Evolutionary conservation across 2,888 invertebrate species (phyloP).

Genomic region (Noctua pronuba): DNA sequence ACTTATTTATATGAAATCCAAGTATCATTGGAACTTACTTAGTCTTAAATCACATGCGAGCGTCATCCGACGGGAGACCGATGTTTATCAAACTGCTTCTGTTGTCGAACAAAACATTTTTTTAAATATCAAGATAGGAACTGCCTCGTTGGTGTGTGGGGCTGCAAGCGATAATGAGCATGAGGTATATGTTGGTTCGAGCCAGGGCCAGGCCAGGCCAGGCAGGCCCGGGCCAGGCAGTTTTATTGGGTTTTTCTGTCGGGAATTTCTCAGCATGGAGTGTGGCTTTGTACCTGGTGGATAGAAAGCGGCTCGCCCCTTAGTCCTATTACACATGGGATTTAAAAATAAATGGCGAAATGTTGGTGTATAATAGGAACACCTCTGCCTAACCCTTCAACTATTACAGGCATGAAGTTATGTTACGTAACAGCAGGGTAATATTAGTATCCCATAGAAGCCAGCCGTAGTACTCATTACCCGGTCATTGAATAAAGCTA

Average conservation of each 20-base stretch:
- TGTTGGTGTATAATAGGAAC: neutral
- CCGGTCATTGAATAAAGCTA: conserved; percentile 86
- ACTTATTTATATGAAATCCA: neutral
- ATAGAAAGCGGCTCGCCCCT: neutral
- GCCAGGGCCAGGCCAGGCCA: too few relatives aligned
- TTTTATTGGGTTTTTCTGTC: neutral
- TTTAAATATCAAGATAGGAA: neutral
- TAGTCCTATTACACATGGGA: neutral
- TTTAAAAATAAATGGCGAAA: neutral
- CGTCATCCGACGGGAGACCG: neutral
- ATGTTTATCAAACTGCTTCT: neutral
- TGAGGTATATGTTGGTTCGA: neutral
- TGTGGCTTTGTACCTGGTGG: neutral
- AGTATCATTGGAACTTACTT: neutral
- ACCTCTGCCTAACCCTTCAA: neutral
- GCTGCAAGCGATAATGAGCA: neutral
- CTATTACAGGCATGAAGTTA: neutral
- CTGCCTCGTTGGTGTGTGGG: neutral
- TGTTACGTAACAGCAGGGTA: conserved; percentile 10
- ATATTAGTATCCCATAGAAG: conserved; percentile 44
- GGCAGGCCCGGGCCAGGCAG: neutral
- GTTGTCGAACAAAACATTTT: neutral
- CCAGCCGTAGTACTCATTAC: conserved; percentile 77
- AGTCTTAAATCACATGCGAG: neutral
- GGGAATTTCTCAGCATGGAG: neutral